Conservation (phyloP, 2,113 vertebrate species). For the Columba livia region DNA sequence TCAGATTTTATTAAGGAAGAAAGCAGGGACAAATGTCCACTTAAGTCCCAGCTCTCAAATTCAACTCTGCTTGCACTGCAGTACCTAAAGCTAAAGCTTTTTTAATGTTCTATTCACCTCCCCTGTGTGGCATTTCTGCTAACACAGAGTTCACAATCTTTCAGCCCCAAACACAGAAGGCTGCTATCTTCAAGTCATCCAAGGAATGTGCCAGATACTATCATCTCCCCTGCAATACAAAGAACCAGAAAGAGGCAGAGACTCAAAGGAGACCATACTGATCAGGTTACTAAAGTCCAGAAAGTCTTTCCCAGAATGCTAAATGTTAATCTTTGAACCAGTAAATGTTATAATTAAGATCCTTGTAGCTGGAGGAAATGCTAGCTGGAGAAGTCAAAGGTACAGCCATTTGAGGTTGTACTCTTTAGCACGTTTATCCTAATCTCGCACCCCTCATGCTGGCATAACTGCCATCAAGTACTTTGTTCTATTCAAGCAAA, state of each 20-base stretch:
- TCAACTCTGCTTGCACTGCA: conserved; percentile 73
- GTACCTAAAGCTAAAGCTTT: conserved; percentile 78
- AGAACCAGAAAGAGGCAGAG: conserved; percentile 73
- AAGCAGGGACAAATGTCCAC: conserved; percentile 81
- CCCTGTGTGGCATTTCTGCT: conserved; percentile 80
- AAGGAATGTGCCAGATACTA: conserved; percentile 94
- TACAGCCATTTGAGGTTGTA: conserved; percentile 41
- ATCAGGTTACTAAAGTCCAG: conserved; percentile 76
- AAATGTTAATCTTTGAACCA: conserved; percentile 76
- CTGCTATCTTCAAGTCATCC: conserved; percentile 86
- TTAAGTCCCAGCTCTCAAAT: conserved; percentile 81
- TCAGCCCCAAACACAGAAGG: conserved; percentile 78
- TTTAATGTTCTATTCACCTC: conserved; percentile 77
- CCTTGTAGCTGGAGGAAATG: conserved; percentile 65
- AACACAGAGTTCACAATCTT: conserved; percentile 80
- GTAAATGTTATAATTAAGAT: conserved; percentile 77
- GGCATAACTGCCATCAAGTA: conserved; percentile 1
- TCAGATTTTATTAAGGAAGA: conserved; percentile 81
- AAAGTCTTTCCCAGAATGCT: conserved; percentile 70
- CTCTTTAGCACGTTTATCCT: conserved; percentile 23
- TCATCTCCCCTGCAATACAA: conserved; percentile 84
- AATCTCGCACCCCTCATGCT: conserved; percentile 7
- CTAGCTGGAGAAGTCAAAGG: conserved; percentile 55
- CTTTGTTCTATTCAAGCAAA: conserved; percentile 52
- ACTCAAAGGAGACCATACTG: conserved; percentile 66